Conservation (phyloP, 2,797 vertebrate genomes). For the Argya squamiceps region DNA sequence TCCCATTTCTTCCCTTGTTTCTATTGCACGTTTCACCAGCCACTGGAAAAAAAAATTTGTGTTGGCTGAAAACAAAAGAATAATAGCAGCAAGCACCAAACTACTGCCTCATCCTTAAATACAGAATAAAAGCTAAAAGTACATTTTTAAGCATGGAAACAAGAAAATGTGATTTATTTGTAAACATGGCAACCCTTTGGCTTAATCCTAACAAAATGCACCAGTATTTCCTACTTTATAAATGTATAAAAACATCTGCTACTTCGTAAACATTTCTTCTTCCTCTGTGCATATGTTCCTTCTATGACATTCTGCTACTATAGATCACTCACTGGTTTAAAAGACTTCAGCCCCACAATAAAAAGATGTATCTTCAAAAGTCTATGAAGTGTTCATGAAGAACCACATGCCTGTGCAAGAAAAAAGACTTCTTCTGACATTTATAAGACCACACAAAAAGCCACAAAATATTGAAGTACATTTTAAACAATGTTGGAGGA, state of each 20-base stretch:
- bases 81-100: background rate
- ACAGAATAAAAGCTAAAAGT: background rate
- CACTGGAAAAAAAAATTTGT: slow-evolving; percentile 77
- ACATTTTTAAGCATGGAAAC: background rate
- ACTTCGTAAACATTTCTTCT: background rate
- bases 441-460: slow-evolving; percentile 51
- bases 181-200: background rate
- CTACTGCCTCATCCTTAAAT: background rate
- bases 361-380: background rate
- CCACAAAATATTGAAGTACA: slow-evolving; percentile 22
- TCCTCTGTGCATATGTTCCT: background rate
- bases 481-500: background rate
- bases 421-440: slow-evolving; percentile 7
- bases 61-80: background rate
- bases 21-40: slow-evolving; percentile 97
- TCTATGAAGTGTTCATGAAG: background rate
- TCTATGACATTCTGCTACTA: background rate
- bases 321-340: background rate
- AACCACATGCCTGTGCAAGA: background rate
- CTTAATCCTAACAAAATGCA: background rate
- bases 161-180: background rate
- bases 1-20: slow-evolving; percentile 96
- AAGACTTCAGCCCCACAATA: background rate
- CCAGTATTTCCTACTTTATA: background rate
- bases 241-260: background rate